Conservation (phyloP, 1,140 invertebrate genomes). For the Tetramorium parvispinum region DNA sequence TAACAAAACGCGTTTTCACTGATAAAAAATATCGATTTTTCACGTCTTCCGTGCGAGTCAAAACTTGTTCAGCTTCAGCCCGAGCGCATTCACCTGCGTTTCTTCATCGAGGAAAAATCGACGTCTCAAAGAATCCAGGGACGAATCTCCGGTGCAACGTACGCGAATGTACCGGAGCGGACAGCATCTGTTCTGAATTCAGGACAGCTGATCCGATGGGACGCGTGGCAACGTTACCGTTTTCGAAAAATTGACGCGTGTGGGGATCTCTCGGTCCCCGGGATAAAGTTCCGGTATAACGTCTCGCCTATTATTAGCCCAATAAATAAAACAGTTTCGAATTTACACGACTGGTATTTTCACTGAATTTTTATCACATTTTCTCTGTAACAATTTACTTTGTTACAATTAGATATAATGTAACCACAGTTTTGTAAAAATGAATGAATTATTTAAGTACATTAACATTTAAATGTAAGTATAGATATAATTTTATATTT, state of each 20-base stretch:
- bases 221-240: conserved; percentile 79
- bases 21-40: conserved; percentile 68
- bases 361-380: neutral
- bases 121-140: conserved; percentile 71
- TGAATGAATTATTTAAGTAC: neutral
- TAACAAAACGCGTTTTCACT: conserved; percentile 55
- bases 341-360: neutral
- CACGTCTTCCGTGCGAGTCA: conserved; percentile 44
- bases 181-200: conserved; percentile 79
- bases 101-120: conserved; percentile 77
- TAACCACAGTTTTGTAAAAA: neutral
- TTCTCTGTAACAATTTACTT: neutral
- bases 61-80: conserved; percentile 63
- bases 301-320: conserved; percentile 71
- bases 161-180: conserved; percentile 54
- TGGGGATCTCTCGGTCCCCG: conserved; percentile 34
- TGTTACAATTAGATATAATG: too few species aligned
- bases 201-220: conserved; percentile 74
- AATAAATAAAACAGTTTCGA: conserved; percentile 62
- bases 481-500: neutral
- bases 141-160: conserved; percentile 44
- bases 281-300: conserved; percentile 56
- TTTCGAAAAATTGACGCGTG: conserved; percentile 72
- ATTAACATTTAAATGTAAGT: neutral
- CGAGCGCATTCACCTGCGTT: conserved; percentile 80